phyloP scores from a whole-genome alignment of 2,888 invertebrate species.

The Noctua janthina region DNA sequence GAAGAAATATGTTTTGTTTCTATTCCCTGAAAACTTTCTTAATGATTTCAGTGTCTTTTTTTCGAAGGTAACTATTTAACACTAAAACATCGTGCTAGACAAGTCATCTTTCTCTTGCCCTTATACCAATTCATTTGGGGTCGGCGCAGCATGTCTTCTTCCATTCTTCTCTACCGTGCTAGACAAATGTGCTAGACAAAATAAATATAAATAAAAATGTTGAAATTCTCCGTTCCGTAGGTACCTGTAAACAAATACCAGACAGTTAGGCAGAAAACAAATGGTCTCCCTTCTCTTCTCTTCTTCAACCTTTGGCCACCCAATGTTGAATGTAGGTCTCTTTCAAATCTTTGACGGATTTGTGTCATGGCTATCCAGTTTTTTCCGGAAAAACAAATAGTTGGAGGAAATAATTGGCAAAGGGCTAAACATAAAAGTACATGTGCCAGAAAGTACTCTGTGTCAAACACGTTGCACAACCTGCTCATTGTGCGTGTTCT shows the following conservation, averaged over 20 bases:
- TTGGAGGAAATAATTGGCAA: not conserved
- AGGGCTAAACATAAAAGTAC: not conserved
- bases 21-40: not conserved
- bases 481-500: constrained; percentile 40
- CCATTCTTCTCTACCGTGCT: too few relatives aligned
- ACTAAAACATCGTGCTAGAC: too few relatives aligned
- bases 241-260: not conserved
- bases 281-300: too few relatives aligned
- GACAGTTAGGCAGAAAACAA: not conserved
- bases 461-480: constrained; percentile 38
- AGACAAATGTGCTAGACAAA: too few relatives aligned
- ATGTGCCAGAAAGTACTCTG: not conserved
- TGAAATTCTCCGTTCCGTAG: not conserved
- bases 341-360: too few relatives aligned
- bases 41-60: not conserved
- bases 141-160: too few relatives aligned
- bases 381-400: too few relatives aligned
- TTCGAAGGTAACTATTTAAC: not conserved
- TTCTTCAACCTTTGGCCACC: too few relatives aligned
- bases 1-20: constrained; percentile 35
- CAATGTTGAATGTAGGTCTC: too few relatives aligned
- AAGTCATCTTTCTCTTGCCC: too few relatives aligned
- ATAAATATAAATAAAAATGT: not conserved
- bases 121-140: too few relatives aligned
- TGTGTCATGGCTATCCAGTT: too few relatives aligned